These are phyloP conservation scores for Amiota communis DNA, from an alignment of 2,888 invertebrate genomes.

Conservation along the genomic window DNA sequence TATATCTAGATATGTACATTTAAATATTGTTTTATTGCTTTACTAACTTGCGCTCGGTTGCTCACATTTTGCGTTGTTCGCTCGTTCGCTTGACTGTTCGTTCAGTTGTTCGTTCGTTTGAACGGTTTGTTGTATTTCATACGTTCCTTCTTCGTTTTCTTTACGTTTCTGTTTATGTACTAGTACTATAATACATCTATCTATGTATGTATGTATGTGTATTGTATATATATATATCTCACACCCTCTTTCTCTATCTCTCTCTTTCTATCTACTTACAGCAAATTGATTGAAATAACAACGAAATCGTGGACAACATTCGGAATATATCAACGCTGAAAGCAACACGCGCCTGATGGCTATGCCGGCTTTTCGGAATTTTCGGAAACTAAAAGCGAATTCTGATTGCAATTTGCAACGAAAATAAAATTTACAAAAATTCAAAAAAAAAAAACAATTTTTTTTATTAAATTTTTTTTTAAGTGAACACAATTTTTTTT, in stretches of 20 bases:
- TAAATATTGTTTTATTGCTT: constrained; percentile 26
- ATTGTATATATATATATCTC: constrained; percentile 38
- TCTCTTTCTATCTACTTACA: constrained; percentile 33
- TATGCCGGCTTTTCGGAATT: constrained; percentile 54
- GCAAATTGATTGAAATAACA: constrained; percentile 42
- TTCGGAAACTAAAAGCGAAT: constrained; percentile 41
- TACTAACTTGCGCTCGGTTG: neutral
- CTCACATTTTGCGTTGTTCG: neutral
- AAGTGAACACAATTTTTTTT: neutral
- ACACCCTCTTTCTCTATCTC: constrained; percentile 46
- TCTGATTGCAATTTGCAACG: constrained; percentile 8
- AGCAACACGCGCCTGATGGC: constrained; percentile 58
- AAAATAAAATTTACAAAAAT: constrained; percentile 26
- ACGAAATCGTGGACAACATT: constrained; percentile 62
- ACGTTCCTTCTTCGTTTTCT: neutral
- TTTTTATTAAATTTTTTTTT: constrained; percentile 16
- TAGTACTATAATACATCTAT: too few relatives aligned
- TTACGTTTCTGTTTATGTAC: constrained; percentile 48
- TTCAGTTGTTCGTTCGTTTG: constrained; percentile 12
- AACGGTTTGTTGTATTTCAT: constrained; percentile 32
- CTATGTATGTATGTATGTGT: too few relatives aligned
- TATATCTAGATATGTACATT: too few relatives aligned
- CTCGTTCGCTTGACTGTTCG: neutral
- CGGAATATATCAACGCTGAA: constrained; percentile 59
- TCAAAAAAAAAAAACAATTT: constrained; percentile 22